Conservation (phyloP, 2,113 vertebrate genomes). For the Phalacrocorax pelagicus region DNA sequence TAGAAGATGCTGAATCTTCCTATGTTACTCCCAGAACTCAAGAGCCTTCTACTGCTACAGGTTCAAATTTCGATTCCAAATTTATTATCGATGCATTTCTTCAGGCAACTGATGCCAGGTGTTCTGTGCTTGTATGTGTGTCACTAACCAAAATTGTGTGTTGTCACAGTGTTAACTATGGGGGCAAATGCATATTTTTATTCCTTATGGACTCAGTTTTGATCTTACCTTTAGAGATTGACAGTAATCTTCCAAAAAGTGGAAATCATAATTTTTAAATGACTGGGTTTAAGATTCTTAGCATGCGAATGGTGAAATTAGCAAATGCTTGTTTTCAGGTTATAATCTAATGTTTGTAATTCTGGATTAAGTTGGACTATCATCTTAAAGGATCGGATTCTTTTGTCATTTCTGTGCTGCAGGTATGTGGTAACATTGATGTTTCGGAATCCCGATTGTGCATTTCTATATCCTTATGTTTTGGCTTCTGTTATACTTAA, state of each 20-base stretch:
- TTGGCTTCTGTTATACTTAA: background rate
- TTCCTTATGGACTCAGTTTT: background rate
- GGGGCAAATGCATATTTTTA: background rate
- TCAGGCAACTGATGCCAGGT: background rate
- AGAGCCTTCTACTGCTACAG: constrained; percentile 70
- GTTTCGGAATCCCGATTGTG: background rate
- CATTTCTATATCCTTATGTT: background rate
- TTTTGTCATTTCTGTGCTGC: background rate
- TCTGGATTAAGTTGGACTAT: background rate
- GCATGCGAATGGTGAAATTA: background rate
- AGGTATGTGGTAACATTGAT: background rate
- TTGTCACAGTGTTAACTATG: background rate
- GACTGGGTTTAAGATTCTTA: background rate
- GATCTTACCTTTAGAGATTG: background rate
- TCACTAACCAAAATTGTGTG: background rate
- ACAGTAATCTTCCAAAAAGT: background rate
- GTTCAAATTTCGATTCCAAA: constrained; percentile 59
- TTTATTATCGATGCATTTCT: background rate
- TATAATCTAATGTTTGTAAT: background rate
- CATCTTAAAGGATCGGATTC: background rate
- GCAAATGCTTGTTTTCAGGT: background rate
- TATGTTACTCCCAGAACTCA: constrained; percentile 48
- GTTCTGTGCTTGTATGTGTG: background rate
- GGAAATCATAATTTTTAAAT: background rate
- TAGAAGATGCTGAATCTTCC: constrained; percentile 36